Conservation (phyloP, 30 jellyfish, hydroid and myxozoan species). For the Clytia hemisphaerica region DNA sequence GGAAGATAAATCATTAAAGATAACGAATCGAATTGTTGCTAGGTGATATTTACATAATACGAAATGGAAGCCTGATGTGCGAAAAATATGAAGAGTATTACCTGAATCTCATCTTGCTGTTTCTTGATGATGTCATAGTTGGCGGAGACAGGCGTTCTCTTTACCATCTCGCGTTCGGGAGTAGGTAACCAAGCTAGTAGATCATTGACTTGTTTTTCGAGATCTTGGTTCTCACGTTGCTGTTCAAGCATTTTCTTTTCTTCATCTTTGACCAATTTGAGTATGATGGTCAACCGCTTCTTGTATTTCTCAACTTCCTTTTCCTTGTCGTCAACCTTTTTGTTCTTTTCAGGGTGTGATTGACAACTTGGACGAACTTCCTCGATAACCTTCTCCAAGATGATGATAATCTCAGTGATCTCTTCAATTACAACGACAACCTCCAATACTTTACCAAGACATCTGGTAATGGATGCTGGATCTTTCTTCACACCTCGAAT, state of each 20-base stretch:
- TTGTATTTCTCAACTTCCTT: slow-evolving; percentile 28
- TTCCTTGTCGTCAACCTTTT: slow-evolving; percentile 37
- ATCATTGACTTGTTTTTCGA: slow-evolving; percentile 36
- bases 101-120: slow-evolving; percentile 54
- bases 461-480: slow-evolving; percentile 24
- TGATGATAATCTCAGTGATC: slow-evolving; percentile 52
- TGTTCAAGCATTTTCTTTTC: slow-evolving; percentile 31
- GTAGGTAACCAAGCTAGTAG: slow-evolving; percentile 53
- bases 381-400: slow-evolving; percentile 55
- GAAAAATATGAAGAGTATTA: not conserved
- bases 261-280: slow-evolving; percentile 39
- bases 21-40: not conserved
- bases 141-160: slow-evolving; percentile 84
- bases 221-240: slow-evolving; percentile 30
- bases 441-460: slow-evolving; percentile 30
- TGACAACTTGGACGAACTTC: slow-evolving; percentile 24
- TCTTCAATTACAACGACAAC: slow-evolving; percentile 57
- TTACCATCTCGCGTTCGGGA: slow-evolving; percentile 57
- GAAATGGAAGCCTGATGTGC: not conserved
- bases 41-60: not conserved
- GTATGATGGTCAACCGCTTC: slow-evolving; percentile 14
- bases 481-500: slow-evolving; percentile 39
- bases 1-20: too few relatives aligned
- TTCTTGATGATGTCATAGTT: slow-evolving; percentile 43
- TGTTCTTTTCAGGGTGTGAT: slow-evolving; percentile 32